These are phyloP conservation scores for Anticlea derivata DNA, from an alignment of 2,888 invertebrate genomes.

Conservation along the genomic window DNA sequence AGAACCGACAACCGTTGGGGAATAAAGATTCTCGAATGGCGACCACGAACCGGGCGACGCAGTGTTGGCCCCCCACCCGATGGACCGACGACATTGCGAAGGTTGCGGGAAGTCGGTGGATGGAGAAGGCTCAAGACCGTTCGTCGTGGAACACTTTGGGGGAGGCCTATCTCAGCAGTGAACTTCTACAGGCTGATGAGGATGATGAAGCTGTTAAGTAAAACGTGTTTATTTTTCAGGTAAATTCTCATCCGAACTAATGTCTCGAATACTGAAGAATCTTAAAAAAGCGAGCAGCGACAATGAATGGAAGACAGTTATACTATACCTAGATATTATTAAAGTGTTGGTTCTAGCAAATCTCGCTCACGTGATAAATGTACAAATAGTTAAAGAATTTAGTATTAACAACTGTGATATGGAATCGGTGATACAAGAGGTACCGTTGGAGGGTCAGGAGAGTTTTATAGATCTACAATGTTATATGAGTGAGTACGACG, in stretches of 20 bases:
- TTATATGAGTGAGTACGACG: constrained; percentile 81
- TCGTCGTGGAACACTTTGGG: no score
- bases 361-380: constrained; percentile 73
- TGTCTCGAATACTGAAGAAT: constrained; percentile 60
- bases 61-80: no score
- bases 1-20: no score
- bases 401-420: constrained; percentile 70
- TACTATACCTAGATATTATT: constrained; percentile 69
- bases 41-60: no score
- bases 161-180: no score
- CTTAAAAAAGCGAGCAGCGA: constrained; percentile 63
- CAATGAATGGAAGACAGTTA: constrained; percentile 65
- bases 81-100: no score
- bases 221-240: constrained; percentile 53
- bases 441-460: constrained; percentile 61
- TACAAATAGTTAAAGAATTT: constrained; percentile 73
- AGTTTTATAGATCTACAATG: constrained; percentile 82
- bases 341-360: constrained; percentile 65
- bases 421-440: constrained; percentile 64
- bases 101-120: no score
- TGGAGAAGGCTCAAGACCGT: no score
- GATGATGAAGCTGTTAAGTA: no score
- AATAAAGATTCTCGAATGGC: no score
- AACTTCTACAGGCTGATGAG: no score
- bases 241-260: constrained; percentile 70